Base-by-base conservation (phyloP, 1,140 invertebrate genomes). In the Euura lappo region DNA sequence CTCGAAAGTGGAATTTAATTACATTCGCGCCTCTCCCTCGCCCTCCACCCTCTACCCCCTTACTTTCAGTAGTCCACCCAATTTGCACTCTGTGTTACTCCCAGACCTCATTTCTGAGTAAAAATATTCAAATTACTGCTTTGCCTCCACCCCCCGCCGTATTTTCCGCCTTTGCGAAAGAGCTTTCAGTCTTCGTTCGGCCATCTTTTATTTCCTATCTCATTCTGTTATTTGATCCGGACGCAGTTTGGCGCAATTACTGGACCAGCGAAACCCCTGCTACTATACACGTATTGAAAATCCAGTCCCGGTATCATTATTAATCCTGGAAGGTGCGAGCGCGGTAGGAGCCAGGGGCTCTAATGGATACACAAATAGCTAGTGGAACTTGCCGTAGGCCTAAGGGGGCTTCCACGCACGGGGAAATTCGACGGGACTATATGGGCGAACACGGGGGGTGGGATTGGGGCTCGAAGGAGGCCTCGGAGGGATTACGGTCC, bases 1-100 rank as follows among this genome's bases (percentile, higher is more conserved):
- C 77, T 81, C 84, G 78, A 77, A 83, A 84, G 75, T 80, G 79
- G 80, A 84, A 81, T 84, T 83, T 83, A 85, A 86, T 85, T 84
- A 83, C 79, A 80, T 79, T 81, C 73, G 78, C 66, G 66, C 81
- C 78, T 75, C 69, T 70, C 69, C 47, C 64, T 75, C 66, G 76
- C 71, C 45, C 44, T 65, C 8, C 67, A 42, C 43, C 28, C 13
- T 64, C 47, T n/a, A 70, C 72, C 65, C 66, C 67, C 68, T 65
- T 47, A 68, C 66, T 68, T 11, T 68, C 66, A 68, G 66, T 68
- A 68, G 66, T 44, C 66, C 44, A 44, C 28, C 42, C 45, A 28
- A 42, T 47, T 45, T 43, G 13, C 72, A 60, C 66, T 71, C 68
- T 77, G 70, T 73, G 71, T 79, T 76, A 73, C 73, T 71, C 74